Conservation (phyloP, 2,888 invertebrate genomes). For the Drosophila diplacantha region DNA sequence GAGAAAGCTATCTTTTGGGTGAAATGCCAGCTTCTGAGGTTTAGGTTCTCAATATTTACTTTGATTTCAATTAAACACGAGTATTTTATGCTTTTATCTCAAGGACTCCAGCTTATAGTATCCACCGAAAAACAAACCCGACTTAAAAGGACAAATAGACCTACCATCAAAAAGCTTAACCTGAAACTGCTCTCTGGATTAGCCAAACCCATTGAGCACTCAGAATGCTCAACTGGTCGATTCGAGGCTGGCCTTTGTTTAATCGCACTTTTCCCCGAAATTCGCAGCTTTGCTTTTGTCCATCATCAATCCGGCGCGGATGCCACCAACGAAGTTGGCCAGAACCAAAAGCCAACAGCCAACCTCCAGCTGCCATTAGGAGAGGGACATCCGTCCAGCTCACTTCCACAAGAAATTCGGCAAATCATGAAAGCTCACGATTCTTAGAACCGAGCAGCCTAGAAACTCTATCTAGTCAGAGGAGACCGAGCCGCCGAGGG, state of each 20-base stretch:
- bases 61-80: no score
- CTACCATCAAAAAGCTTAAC: not conserved
- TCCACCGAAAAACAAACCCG: not conserved
- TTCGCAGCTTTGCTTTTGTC: conserved; percentile 32
- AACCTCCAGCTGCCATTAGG: conserved; percentile 51
- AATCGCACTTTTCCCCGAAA: conserved; percentile 58
- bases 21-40: no score
- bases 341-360: conserved; percentile 4
- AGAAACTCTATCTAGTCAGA: conserved; percentile 69
- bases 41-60: no score
- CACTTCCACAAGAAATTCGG: conserved; percentile 59
- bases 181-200: conserved; percentile 27
- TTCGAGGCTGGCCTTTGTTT: conserved; percentile 28
- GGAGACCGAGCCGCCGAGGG: conserved; percentile 25
- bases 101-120: not conserved
- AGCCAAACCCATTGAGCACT: conserved; percentile 47
- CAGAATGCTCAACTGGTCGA: conserved; percentile 21
- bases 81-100: no score
- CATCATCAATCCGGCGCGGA: conserved; percentile 23
- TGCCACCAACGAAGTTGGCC: conserved; percentile 58
- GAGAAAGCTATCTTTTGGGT: not conserved
- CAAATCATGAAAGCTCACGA: conserved; percentile 63
- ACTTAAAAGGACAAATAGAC: not conserved
- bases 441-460: conserved; percentile 69
- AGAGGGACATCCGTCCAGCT: conserved; percentile 55